Evolutionary conservation across 1,140 invertebrate genomes (phyloP).

Genomic region (Drosophila eugracilis): DNA sequence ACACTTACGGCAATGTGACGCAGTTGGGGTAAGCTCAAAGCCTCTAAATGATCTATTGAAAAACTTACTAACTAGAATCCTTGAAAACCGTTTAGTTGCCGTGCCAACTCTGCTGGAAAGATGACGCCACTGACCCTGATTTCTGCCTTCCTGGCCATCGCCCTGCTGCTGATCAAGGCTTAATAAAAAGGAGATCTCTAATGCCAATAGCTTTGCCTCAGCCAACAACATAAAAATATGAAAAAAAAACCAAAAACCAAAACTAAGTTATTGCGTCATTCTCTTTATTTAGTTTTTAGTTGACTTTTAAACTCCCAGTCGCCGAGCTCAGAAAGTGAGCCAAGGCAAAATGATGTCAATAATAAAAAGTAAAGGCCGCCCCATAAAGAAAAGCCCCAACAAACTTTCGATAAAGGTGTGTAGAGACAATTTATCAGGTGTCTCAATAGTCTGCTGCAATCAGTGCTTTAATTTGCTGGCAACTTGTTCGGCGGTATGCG

Average conservation of each 20-base stretch:
- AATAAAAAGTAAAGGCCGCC: constrained; percentile 31
- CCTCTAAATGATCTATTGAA: no score
- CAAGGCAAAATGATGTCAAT: constrained; percentile 51
- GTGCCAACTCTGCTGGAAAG: constrained; percentile 30
- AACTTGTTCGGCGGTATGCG: constrained; percentile 51
- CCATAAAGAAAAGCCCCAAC: constrained; percentile 16
- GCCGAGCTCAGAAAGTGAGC: constrained; percentile 7
- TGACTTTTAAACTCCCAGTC: constrained; percentile 56
- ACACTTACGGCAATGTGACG: constrained; percentile 15
- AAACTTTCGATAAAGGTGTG: constrained; percentile 38
- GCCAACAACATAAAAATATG: constrained; percentile 1
- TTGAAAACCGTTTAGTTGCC: constrained; percentile 13
- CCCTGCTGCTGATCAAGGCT: constrained; percentile 58
- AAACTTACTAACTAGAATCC: neutral
- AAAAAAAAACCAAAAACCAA: constrained; percentile 15
- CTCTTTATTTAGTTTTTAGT: constrained; percentile 79
- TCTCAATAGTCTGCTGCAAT: constrained; percentile 44
- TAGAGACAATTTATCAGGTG: constrained; percentile 35
- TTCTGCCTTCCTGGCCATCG: constrained; percentile 54
- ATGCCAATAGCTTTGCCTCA: neutral
- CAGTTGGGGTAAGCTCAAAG: constrained; percentile 37
- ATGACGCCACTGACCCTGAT: constrained; percentile 48
- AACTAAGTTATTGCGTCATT: constrained; percentile 46
- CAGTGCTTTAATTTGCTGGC: constrained; percentile 68
- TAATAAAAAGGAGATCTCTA: constrained; percentile 14